Evolutionary conservation across 2,888 invertebrate genomes (phyloP), one percentile per base, ranked within the genome.

Genomic region (Rhyacophila evoluta): DNA sequence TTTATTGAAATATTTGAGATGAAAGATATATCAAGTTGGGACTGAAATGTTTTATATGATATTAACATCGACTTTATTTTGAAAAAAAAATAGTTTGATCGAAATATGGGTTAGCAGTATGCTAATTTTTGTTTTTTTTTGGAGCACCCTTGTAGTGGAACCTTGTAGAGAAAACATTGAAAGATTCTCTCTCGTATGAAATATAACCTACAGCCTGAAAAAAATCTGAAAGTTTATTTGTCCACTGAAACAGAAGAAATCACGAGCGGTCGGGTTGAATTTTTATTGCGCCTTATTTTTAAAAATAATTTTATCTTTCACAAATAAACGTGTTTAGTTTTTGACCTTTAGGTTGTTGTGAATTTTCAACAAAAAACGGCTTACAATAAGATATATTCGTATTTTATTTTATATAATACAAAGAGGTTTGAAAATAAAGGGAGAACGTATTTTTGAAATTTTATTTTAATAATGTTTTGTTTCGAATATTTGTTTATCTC

Each of bases 211-310:
- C 29, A 55, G 25, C 25, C 25, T 19, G 2, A 41, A 55, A 55
- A 55, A 55, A 55, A 55, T 55, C 55, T 19, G 55, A 55, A 55
- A 55, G 55, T 55, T 55, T 55, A 55, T 55, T 55, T 55, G 55
- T 55, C 55, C 55, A 55, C 19, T 55, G 55, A 55, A 55, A 55
- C 55, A 55, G 55, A 55, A 55, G 55, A 55, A 55, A 55, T 55
- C 55, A 55, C 25, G 19, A 25, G 55, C 55, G 55, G 55, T 55
- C 25, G 55, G 55, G 55, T 55, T 55, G 55, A 25, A 55, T 55
- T 19, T 55, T 11, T 41, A 41, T 55, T 55, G 15, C 8, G 5
- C 8, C 8, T 19, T 55, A 8, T 25, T 25, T 25, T 25, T 25
- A 10, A 1, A 1, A 25, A 25, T 25, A 55, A 55, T 33, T 33